These are phyloP conservation scores for Serinus canaria DNA, from an alignment of 2,113 vertebrate species.

Conservation along the genomic window DNA sequence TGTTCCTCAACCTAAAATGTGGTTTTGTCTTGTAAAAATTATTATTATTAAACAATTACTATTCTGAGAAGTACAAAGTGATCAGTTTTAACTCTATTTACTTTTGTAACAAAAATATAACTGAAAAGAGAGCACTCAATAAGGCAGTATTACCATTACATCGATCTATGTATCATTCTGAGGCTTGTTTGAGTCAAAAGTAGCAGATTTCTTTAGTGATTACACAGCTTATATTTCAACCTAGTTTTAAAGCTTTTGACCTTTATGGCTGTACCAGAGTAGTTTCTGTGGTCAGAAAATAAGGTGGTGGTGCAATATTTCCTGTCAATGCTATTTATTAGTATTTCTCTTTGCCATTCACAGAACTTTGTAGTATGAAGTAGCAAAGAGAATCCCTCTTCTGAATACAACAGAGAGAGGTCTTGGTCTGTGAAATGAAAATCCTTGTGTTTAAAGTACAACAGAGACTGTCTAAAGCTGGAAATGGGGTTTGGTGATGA, in stretches of 20 bases:
- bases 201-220: background rate
- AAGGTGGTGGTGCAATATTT: background rate
- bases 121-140: background rate
- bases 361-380: background rate
- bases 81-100: background rate
- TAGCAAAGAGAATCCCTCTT: background rate
- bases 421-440: background rate
- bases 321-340: background rate
- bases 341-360: background rate
- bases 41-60: background rate
- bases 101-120: background rate
- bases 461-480: background rate
- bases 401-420: background rate
- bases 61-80: background rate
- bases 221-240: background rate
- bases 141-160: background rate
- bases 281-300: constrained; percentile 8
- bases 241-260: background rate
- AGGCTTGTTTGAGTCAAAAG: background rate
- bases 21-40: background rate
- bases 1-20: background rate
- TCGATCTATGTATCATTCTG: background rate
- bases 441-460: background rate
- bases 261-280: background rate
- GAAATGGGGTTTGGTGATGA: background rate